Conservation (phyloP, 2,888 invertebrate genomes). For the Pemphredon lugubris region DNA sequence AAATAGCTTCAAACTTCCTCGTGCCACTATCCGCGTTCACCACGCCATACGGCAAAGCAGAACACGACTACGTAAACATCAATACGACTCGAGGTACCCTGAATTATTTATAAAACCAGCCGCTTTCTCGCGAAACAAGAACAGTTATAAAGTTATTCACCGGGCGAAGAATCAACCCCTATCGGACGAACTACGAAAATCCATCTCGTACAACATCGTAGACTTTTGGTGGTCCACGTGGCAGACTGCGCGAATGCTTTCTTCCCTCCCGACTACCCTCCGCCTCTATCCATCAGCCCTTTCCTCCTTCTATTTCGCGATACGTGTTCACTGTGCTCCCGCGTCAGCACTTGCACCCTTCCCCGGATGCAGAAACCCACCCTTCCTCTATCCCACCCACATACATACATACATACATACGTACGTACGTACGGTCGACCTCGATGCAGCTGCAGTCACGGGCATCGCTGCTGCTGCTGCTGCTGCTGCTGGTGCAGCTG, state of each 20-base stretch:
- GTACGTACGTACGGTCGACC: constrained; percentile 39
- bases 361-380: constrained; percentile 59
- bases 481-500: constrained; percentile 51
- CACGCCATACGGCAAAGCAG: too few relatives aligned
- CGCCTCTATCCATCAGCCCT: constrained; percentile 39
- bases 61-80: too few relatives aligned
- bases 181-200: too few relatives aligned
- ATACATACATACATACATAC: not conserved
- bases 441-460: constrained; percentile 61
- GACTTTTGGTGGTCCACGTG: constrained; percentile 35
- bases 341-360: constrained; percentile 62
- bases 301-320: constrained; percentile 60
- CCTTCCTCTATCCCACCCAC: constrained; percentile 4
- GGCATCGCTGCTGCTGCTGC: constrained; percentile 40
- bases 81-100: too few relatives aligned
- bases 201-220: too few relatives aligned
- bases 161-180: too few relatives aligned
- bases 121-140: too few relatives aligned
- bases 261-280: constrained; percentile 19
- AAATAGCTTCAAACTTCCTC: too few relatives aligned
- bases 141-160: too few relatives aligned
- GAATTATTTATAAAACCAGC: too few relatives aligned
- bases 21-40: too few relatives aligned
- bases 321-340: constrained; percentile 57
- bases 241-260: constrained; percentile 31